Evolutionary conservation across 2,113 vertebrate species (phyloP).

Genomic region (Boulengeromyrus knoepffleri): DNA sequence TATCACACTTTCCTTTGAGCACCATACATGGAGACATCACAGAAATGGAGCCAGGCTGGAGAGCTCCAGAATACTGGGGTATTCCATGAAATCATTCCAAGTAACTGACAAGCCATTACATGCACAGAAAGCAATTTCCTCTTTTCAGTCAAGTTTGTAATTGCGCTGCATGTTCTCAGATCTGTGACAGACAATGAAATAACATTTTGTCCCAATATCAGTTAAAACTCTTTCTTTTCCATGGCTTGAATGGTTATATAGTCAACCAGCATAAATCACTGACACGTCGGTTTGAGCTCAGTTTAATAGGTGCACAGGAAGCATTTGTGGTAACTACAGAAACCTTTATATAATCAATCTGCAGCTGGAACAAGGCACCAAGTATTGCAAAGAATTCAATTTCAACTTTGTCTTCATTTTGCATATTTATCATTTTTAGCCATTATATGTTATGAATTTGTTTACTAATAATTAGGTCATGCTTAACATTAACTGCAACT

Average conservation of each 20-base stretch:
- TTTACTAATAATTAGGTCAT: neutral
- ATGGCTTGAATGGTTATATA: neutral
- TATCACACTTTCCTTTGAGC: neutral
- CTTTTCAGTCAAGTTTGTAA: conserved; percentile 21
- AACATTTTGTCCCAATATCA: neutral
- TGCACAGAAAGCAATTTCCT: conserved; percentile 13
- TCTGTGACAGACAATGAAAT: conserved; percentile 8
- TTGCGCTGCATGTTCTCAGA: conserved; percentile 9
- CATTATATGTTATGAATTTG: neutral
- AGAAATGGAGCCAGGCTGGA: neutral
- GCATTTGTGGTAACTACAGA: neutral
- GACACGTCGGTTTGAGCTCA: neutral
- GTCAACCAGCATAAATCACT: neutral
- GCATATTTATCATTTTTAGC: neutral
- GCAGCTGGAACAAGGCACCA: neutral
- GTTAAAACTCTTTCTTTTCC: neutral
- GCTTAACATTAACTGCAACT: neutral
- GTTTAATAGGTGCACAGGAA: neutral
- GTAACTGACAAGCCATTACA: neutral
- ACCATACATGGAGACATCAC: neutral
- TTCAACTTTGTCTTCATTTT: neutral
- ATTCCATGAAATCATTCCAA: neutral
- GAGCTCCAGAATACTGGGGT: neutral
- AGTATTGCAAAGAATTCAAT: neutral
- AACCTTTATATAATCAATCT: neutral